phyloP scores from a whole-genome alignment of 2,113 vertebrate genomes.

The Dicaeum eximium region DNA sequence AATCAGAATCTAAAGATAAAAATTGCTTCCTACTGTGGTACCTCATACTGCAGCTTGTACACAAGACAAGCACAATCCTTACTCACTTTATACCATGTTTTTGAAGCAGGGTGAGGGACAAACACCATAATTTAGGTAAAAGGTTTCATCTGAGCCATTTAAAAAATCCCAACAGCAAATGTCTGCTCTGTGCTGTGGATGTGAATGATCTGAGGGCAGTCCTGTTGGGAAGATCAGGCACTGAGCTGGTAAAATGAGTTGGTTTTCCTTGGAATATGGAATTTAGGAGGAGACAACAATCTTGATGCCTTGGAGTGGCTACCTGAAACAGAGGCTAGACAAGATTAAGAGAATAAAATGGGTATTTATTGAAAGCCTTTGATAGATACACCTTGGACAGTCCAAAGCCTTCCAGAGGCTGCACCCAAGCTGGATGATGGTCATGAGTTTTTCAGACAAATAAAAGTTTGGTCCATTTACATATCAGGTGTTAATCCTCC shows the following conservation, averaged over 20 bases:
- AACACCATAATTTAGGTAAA: not conserved
- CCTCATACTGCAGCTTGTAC: not conserved
- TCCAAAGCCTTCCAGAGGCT: not conserved
- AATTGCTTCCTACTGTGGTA: not conserved
- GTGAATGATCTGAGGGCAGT: not conserved
- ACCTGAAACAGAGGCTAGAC: not conserved
- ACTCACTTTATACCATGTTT: rapidly evolving
- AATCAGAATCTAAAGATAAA: not conserved
- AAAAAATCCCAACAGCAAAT: not conserved
- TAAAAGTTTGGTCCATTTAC: not conserved
- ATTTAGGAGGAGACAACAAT: not conserved
- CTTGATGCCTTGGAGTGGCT: not conserved
- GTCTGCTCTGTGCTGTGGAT: not conserved
- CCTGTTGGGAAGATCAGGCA: not conserved
- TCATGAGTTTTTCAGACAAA: not conserved
- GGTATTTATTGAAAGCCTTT: not conserved
- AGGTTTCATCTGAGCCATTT: not conserved
- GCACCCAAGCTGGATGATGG: not conserved
- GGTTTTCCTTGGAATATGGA: not conserved
- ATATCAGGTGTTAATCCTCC: not conserved
- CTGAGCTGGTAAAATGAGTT: not conserved
- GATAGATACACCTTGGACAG: not conserved
- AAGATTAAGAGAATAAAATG: not conserved
- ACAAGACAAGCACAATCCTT: not conserved
- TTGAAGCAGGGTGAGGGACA: not conserved